Evolutionary conservation across 2,888 invertebrate species (phyloP).

Genomic region (Cerastis rubricosa): DNA sequence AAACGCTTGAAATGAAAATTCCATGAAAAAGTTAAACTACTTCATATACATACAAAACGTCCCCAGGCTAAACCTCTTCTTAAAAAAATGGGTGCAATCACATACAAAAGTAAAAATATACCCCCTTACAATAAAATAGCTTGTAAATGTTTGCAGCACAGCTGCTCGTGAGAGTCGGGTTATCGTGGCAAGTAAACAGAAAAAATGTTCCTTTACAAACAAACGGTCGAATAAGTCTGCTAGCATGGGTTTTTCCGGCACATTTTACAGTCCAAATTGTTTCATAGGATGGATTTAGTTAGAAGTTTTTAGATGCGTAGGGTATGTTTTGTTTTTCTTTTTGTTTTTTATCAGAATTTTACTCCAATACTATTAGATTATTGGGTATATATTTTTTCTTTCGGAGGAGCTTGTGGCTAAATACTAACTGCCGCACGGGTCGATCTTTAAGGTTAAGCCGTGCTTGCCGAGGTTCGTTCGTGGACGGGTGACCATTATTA

Average conservation of each 20-base stretch:
- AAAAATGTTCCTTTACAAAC: conserved; percentile 37
- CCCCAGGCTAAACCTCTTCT: background rate
- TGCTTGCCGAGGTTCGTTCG: too few relatives aligned
- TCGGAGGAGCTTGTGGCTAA: too few relatives aligned
- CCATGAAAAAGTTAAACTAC: background rate
- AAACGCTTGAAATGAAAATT: background rate
- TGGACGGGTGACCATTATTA: too few relatives aligned
- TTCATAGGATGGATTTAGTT: background rate
- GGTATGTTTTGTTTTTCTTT: background rate
- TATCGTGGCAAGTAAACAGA: conserved; percentile 38
- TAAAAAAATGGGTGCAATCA: conserved; percentile 29
- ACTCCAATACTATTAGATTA: background rate
- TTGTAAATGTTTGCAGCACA: conserved; percentile 42
- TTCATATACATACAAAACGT: background rate
- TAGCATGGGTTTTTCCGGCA: conserved; percentile 15
- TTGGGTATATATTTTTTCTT: too few relatives aligned
- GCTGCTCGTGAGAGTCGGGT: conserved; percentile 48
- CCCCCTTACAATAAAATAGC: conserved; percentile 44
- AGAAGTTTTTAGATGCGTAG: background rate
- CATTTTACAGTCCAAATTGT: conserved; percentile 29
- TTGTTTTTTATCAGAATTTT: background rate
- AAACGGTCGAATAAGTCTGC: conserved; percentile 44
- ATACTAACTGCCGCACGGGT: too few relatives aligned
- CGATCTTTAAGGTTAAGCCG: too few relatives aligned
- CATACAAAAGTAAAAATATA: conserved; percentile 32